phyloP scores from a whole-genome alignment of 1,140 invertebrate species.

The Maniola jurtina region DNA sequence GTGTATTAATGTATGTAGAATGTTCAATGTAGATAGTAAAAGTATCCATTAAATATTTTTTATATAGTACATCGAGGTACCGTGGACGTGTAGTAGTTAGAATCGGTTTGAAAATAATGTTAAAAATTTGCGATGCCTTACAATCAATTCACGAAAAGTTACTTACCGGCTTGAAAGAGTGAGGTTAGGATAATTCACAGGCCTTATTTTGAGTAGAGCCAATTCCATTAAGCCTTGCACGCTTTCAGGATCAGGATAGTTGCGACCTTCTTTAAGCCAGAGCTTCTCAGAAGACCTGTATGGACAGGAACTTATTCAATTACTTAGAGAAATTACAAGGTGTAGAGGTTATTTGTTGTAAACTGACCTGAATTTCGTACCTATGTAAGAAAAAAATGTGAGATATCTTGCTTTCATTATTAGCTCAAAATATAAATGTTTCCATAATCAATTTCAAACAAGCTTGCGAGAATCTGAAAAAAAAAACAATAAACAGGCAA shows the following conservation, averaged over 20 bases:
- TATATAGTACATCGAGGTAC: no score
- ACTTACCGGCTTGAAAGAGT: slow-evolving; percentile 83
- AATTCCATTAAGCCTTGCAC: slow-evolving; percentile 84
- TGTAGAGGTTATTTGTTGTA: background rate
- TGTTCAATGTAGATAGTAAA: no score
- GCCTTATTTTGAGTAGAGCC: slow-evolving; percentile 73
- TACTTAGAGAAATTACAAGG: background rate
- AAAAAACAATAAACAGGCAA: no score
- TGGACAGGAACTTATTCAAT: background rate
- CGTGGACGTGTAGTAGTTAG: no score
- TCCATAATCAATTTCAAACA: background rate
- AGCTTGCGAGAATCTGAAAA: no score
- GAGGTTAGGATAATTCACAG: slow-evolving; percentile 75
- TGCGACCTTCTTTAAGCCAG: slow-evolving; percentile 56
- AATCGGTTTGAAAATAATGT: slow-evolving; percentile 17
- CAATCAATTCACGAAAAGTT: slow-evolving; percentile 9
- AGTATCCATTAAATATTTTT: no score
- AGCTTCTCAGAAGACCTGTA: slow-evolving; percentile 62
- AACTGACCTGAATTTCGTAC: slow-evolving; percentile 80
- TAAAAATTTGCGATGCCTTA: no score
- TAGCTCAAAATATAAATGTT: background rate
- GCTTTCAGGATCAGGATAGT: slow-evolving; percentile 76
- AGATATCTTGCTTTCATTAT: slow-evolving; percentile 80
- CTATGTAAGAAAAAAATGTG: slow-evolving; percentile 81
- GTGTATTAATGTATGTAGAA: no score